These are phyloP conservation scores for Panthera uncia DNA, from an alignment of 2,113 vertebrate species.

Conservation along the genomic window DNA sequence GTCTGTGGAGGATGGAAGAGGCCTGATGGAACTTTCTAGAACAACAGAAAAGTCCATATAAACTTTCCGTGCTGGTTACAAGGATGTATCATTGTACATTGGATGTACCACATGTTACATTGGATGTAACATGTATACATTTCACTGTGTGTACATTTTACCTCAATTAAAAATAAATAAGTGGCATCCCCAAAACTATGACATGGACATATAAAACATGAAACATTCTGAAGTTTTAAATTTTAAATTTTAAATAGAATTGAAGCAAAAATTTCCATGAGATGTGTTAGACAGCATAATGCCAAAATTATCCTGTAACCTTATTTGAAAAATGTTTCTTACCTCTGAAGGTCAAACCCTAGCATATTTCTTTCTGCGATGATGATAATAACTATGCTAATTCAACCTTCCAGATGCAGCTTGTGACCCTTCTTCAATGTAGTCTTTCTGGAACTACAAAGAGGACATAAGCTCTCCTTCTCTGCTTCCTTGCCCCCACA, in stretches of 20 bases:
- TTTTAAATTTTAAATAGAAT: neutral
- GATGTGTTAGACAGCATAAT: neutral
- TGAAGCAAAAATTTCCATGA: neutral
- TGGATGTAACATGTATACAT: neutral
- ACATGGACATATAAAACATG: neutral
- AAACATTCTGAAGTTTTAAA: neutral
- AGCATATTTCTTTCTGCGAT: neutral
- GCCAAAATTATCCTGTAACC: neutral
- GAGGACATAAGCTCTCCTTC: neutral
- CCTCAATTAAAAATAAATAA: neutral
- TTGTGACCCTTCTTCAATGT: neutral
- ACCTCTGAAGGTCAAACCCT: neutral
- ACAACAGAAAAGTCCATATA: neutral
- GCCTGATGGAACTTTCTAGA: neutral
- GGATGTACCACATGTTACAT: neutral
- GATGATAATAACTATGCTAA: neutral
- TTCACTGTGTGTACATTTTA: neutral
- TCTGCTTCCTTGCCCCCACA: neutral
- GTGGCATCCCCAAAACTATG: neutral
- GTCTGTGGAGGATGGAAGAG: neutral
- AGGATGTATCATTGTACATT: neutral
- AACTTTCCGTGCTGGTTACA: neutral
- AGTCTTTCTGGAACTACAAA: neutral
- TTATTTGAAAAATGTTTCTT: neutral
- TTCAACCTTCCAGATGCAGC: neutral